Percentiles rank a stretch among this genome's conserved stretches.
Evolutionary conservation across 2,113 vertebrate species (phyloP).

Genomic region (Eulemur rufifrons): DNA sequence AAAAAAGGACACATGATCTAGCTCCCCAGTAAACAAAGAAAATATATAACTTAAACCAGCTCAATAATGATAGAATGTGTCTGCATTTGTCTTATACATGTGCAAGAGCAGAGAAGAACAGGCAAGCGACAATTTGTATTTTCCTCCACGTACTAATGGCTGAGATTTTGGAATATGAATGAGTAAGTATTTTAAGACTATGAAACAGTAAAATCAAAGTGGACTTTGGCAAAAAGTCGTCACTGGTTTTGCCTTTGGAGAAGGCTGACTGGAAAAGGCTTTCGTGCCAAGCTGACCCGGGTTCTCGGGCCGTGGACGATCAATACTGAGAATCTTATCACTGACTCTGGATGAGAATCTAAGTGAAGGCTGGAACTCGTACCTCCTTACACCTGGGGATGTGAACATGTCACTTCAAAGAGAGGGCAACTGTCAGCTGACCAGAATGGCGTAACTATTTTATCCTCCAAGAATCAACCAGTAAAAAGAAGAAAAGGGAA

Average conservation of each 20-base stretch:
- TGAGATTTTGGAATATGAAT: not conserved
- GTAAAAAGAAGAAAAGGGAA: not conserved
- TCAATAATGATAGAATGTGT: not conserved
- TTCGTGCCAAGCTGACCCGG: constrained; percentile 62
- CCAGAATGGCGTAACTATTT: not conserved
- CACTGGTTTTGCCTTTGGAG: constrained; percentile 60
- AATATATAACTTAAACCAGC: not conserved
- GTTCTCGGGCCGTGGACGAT: constrained; percentile 68
- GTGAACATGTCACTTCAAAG: constrained; percentile 8
- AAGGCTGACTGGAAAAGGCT: constrained; percentile 78
- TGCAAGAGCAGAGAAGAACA: not conserved
- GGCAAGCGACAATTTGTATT: not conserved
- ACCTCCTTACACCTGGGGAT: not conserved
- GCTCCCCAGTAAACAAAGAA: not conserved
- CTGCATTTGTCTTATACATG: not conserved
- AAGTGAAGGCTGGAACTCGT: not conserved
- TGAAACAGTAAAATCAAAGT: constrained; percentile 19
- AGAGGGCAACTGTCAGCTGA: not conserved
- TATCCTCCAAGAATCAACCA: not conserved
- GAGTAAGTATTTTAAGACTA: not conserved
- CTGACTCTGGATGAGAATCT: constrained; percentile 53
- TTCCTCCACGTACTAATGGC: not conserved
- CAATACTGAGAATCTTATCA: constrained; percentile 64
- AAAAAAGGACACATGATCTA: not conserved
- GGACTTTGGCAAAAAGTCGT: not conserved